A percentile compares a stretch with the other conserved stretches of the same genome.
These are phyloP conservation scores for Psittacula derbiana DNA, from an alignment of 2,797 vertebrate genomes.

Conservation along the genomic window DNA sequence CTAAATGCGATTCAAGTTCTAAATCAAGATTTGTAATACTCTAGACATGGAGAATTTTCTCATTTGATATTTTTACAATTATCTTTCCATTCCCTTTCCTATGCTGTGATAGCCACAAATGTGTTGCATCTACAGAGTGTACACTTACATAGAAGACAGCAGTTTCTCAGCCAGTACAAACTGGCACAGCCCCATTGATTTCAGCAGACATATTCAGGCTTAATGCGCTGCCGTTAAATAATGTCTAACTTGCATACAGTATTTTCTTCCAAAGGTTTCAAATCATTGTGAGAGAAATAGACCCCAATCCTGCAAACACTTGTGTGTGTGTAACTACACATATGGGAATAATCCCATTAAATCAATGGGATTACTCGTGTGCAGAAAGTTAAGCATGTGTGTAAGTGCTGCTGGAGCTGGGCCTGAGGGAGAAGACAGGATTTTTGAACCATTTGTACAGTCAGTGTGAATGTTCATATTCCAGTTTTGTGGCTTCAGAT, in stretches of 20 bases:
- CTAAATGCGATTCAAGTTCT: background rate
- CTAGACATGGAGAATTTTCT: background rate
- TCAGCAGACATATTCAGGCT: background rate
- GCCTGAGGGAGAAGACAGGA: background rate
- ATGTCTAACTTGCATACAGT: background rate
- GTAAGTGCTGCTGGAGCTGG: slow-evolving; percentile 47
- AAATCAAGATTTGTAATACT: background rate
- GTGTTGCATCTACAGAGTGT: background rate
- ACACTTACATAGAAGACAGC: background rate
- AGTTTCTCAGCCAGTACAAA: background rate
- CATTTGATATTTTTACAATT: background rate
- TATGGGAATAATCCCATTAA: slow-evolving; percentile 64
- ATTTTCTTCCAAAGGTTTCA: slow-evolving; percentile 14
- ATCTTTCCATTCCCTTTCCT: background rate
- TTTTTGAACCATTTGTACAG: background rate
- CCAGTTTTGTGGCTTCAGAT: background rate
- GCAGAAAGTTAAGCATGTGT: slow-evolving; percentile 62
- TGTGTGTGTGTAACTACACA: slow-evolving; percentile 34
- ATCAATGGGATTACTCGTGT: slow-evolving; percentile 54
- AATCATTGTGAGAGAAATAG: background rate
- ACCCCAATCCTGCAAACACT: slow-evolving; percentile 45
- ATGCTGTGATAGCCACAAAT: background rate
- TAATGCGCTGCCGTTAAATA: background rate
- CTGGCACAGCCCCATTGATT: background rate
- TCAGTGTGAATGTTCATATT: background rate